Base-by-base conservation (phyloP, 2,797 vertebrate genomes). In the Thaleichthys pacificus region DNA sequence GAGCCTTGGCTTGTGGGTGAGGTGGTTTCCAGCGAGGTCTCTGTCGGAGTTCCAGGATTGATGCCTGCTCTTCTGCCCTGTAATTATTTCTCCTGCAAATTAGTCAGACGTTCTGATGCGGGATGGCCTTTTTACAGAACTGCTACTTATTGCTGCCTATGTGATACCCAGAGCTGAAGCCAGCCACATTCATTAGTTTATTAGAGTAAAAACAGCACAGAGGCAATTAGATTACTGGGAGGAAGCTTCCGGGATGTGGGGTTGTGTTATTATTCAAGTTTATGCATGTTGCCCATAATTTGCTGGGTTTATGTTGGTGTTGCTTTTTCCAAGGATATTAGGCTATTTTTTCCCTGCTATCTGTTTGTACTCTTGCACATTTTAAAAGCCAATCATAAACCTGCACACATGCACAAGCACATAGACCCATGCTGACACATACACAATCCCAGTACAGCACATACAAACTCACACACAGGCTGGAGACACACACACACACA, bases 61-160 rank as follows among this genome's bases (percentile, higher is more conserved):
- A 95, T 94, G 93, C 92, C 90, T 88, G 89, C 88, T 93, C 93
- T 88, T 92, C 91, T 91, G 90, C 92, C 91, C 91, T 68, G 51
- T 95, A 93, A 95, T 96, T 94, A 95, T 93, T 93, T 92, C 72
- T 68, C 87, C 85, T 82, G 86, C 87, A 92, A 93, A 91, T 91
- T 88, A 93, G 93, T 92, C 91, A 85, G 91, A 89, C 90, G 77
- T 68, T 67, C 89, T 88, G 86, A 90, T 91, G 88, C 87, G 87
- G 88, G 91, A 90, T 89, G 66, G 70, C 80, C 63, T 56, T 83
- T 88, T 88, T 91, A 89, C 92, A 89, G 88, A 84, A 87, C 86
- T 66, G 78, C 87, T 87, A 80, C 86, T 91, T 90, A 92, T 88
- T 88, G 89, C 86, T 83, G 87, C 82, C 88, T 88, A 80, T 89